phyloP scores from a whole-genome alignment of 2,113 vertebrate genomes.

The Camarhynchus parvulus region DNA sequence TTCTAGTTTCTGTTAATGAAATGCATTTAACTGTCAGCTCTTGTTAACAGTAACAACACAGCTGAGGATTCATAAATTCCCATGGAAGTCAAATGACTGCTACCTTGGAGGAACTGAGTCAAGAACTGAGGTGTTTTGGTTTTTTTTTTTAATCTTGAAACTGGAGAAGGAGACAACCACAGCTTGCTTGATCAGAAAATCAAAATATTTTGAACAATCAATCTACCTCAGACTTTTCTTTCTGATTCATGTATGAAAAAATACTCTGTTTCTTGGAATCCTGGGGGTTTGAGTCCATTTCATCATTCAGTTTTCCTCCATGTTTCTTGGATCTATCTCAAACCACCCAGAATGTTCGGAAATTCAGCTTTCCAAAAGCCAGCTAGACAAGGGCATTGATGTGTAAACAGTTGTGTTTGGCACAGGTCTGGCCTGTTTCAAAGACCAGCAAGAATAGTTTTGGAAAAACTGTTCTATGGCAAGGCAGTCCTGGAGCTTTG shows the following conservation, averaged over 20 bases:
- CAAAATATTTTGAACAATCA: background rate
- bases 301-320: background rate
- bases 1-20: conserved; percentile 67
- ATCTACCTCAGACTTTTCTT: background rate
- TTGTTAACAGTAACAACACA: conserved; percentile 50
- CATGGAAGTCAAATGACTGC: conserved; percentile 30
- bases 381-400: background rate
- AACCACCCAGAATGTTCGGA: background rate
- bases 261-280: background rate
- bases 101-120: conserved; percentile 23
- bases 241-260: background rate
- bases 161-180: background rate
- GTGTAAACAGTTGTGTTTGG: background rate
- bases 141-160: background rate
- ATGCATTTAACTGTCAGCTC: conserved; percentile 61
- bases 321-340: background rate
- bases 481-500: background rate
- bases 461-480: background rate
- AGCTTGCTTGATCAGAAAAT: background rate
- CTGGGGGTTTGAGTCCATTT: background rate
- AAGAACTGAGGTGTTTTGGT: background rate
- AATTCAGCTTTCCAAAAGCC: background rate
- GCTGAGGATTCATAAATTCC: conserved; percentile 33
- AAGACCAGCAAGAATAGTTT: background rate
- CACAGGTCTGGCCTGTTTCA: background rate